Conservation (phyloP, 2,797 vertebrate species). For the Siniperca obscura region DNA sequence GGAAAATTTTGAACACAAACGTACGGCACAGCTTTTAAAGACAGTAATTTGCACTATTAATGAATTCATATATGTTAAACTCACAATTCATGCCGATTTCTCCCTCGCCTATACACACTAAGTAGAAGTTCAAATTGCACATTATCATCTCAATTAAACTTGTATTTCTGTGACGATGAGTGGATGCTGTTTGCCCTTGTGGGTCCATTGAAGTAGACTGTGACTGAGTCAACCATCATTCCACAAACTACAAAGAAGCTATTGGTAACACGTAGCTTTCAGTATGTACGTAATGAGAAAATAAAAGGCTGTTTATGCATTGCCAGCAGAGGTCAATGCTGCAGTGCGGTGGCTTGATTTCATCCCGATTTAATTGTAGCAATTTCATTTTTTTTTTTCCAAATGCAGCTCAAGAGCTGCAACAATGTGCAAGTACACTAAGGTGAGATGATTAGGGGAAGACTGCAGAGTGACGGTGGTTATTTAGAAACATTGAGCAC, state of each 20-base stretch:
- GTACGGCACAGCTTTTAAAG: neutral
- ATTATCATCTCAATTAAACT: constrained; percentile 2
- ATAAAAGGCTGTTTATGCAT: constrained; percentile 8
- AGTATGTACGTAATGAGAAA: constrained; percentile 7
- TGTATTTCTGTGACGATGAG: neutral
- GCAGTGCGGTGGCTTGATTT: neutral
- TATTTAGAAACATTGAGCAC: neutral
- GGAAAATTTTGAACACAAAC: constrained; percentile 10
- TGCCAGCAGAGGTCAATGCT: constrained; percentile 5
- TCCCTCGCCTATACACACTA: neutral
- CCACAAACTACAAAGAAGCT: constrained; percentile 2
- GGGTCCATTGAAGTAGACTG: constrained; percentile 3
- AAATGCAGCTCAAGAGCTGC: neutral
- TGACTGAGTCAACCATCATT: constrained; percentile 12
- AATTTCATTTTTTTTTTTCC: neutral
- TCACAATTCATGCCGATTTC: neutral
- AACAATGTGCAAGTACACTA: neutral
- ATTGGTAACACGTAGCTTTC: neutral
- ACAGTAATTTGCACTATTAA: constrained; percentile 9
- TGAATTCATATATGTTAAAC: constrained; percentile 6
- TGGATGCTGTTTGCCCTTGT: constrained; percentile 4
- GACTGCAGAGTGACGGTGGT: neutral
- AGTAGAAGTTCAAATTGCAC: neutral
- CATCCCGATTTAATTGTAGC: neutral
- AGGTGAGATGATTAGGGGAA: neutral